Evolutionary conservation across 2,113 vertebrate species (phyloP), one percentile per base, ranked within the genome.

Genomic region (Corvus moneduloides): DNA sequence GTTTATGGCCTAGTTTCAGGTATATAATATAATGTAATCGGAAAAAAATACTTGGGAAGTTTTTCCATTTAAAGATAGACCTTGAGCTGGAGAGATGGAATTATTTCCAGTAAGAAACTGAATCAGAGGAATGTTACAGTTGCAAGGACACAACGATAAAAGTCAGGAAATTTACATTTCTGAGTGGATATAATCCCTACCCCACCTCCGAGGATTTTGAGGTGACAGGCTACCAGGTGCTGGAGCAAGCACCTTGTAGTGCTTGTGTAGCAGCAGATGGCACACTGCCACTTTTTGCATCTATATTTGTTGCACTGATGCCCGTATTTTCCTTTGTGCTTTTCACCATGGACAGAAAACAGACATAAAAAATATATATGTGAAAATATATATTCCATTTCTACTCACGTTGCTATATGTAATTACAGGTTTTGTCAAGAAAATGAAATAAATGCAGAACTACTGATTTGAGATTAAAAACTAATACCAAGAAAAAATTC

Each of bases 1-100:
- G 39, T 84, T 95, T 96, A 85, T 93, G 79, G 67, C 91, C 85
- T 93, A 54, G n/a, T 81, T 97, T 97, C 84, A 90, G 37, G 46
- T 92, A 72, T 3, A 6, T 91, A 86, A 94, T 87, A 9, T 74
- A 91, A 96, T 93, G 39, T 90, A 96, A 94, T 76, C 93, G 78
- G 39, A 43, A 58, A 74, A 74, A 62, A 86, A 56, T 54, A 68
- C 32, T 95, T 95, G 87, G 67, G 35, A 93, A 87, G 49, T 54
- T 75, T 78, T 74, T 95, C 92, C 66, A 84, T 94, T 96, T 95
- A 71, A 80, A 94, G 67, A 27, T 43, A 92, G 92, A 83, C 67
- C 27, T 64, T 87, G 68, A 68, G 41, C 35, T 56, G 81, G 62
- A 89, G 27, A 89, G 17, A 27, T 76, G 21, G 23, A 93, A 63